Base-by-base conservation (phyloP, 2,888 invertebrate genomes). In the Phrixothrix hirtus region DNA sequence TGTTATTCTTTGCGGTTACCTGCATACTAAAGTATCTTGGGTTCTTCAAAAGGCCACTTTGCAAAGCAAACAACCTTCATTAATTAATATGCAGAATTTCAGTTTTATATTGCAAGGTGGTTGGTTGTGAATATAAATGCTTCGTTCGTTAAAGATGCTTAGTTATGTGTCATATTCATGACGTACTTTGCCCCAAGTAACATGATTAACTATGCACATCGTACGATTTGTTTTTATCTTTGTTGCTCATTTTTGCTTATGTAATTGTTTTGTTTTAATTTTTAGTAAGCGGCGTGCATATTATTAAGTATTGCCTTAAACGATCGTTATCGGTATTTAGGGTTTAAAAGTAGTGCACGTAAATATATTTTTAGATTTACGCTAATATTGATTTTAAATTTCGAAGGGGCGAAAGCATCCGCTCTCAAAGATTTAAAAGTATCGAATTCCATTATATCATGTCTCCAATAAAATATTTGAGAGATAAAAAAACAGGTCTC, bases 51-150 rank as follows among this genome's bases (percentile, higher is more conserved):
- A 59, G 58, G 60, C 59, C 52, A 50, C 48, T 53, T 51, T 45
- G 51, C 51, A 53, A 57, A 53, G 62, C 58, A 61, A 58, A 61
- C 57, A 60, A 51, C 55, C 57, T 57, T 50, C 56, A 58, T 60
- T 59, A 62, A 63, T 63, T 62, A 62, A 62, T 63, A 61, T 63
- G 60, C 63, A 59, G 58, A 48, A 58, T 61, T 60, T 59, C 46
- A 45, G 54, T 48, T 52, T 34, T 29, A 46, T 48, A 53, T 53
- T 48, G 47, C 50, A 34, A 38, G 45, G 54, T 50, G 26, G 45
- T 50, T 47, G 52, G 45, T 51, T 44, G 53, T 60, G 60, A 60
- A 60, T 60, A 57, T 57, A 57, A 58, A 62, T 59, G 60, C 54
- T 47, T 53, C 51, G 34, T 48, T 39, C 43, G 55, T 37, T 41